Base-by-base conservation (phyloP, 2,888 invertebrate species). In the Himalopsyche tibetana region DNA sequence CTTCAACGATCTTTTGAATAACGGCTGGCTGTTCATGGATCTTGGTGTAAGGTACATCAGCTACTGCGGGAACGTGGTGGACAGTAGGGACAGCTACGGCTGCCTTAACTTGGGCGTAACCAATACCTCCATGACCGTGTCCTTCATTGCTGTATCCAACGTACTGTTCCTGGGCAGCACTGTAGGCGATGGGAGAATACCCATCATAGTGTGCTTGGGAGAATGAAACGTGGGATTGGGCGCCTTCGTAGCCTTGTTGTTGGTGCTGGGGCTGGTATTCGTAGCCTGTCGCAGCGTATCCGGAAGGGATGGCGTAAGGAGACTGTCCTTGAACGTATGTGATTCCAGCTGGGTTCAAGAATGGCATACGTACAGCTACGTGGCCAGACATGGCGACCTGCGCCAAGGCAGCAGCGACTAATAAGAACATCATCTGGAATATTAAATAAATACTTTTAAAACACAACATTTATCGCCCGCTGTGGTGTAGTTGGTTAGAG, bases 1-100 rank as follows among this genome's bases (percentile, higher is more conserved):
- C 94, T 89, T 94, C 94, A 17, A 94, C 91, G 80, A 94, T 92
- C 89, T 94, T 94, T 88, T 94, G 92, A 81, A 93, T 90, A 36
- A 94, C 91, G 28, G 93, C 92, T 5, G 92, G 94, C 69, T 93
- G 92, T 83, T 92, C 91, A 88, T 92, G 91, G 88, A 91, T 90
- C 40, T 92, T 92, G 17, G 93, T 92, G 8, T 93, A 91, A 56
- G 94, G 93, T 4, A 93, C 91, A 88, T 93, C 92, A 85, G 93
- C 92, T 4, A 92, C 91, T 36, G 92, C 92, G 42, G 92, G 92
- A n/a, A 93, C 91, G 87, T 91, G 91, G 84, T 91, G 91, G 55
- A 91, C 90, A 38, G 86, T 89, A 89, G 79, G 89, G 8, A 89
- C 89, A 17, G 85, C 88, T 0, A 88, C 88, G 9, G 85, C 83